Evolutionary conservation across 2,797 vertebrate species (phyloP), one percentile per base, ranked within the genome.

Genomic region (Setipinna tenuifilis): DNA sequence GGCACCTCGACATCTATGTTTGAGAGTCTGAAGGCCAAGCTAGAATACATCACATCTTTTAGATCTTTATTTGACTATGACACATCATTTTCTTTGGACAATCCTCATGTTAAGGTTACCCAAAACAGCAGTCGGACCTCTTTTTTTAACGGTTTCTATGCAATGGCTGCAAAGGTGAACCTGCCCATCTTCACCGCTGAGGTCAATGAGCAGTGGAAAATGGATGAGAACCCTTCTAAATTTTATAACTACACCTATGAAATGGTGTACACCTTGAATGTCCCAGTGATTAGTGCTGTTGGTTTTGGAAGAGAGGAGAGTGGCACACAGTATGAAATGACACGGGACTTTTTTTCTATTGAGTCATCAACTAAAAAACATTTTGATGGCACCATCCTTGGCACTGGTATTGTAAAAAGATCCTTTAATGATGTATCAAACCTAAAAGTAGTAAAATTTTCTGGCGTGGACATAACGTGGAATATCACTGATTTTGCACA

Each of bases 1-100:
- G 94, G 95, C 84, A 96, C 92, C 2, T 97, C 97, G 28, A 93
- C 94, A 59, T 98, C 98, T 84, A 94, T 96, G 84, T 95, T 96
- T 87, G 95, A 98, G 1, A 65, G 92, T 41, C 92, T 99, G 6
- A 95, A 96, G 65, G 96, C 96, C 86, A 98, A 96, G 88, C 92
- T 99, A 88, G 96, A 97, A 88, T 96, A 96, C 65, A 97, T 65
- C 96, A 96, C 82, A 97, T 90, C 99, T 86, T 97, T 95, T 35
- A 96, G 91, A n/a, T n/a, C n/a, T n/a, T n/a, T n/a, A n/a, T n/a
- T n/a, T n/a, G n/a, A n/a, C n/a, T n/a, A n/a, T n/a, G 97, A 97
- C 87, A 97, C 95, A 84, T 96, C 96, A 75, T 81, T 99, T 80
- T 96, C 96, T 25, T 89, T 98, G 88, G 95, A 94, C 85, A 91